Base-by-base conservation (phyloP, 1,140 invertebrate species). In the Apis laboriosa region DNA sequence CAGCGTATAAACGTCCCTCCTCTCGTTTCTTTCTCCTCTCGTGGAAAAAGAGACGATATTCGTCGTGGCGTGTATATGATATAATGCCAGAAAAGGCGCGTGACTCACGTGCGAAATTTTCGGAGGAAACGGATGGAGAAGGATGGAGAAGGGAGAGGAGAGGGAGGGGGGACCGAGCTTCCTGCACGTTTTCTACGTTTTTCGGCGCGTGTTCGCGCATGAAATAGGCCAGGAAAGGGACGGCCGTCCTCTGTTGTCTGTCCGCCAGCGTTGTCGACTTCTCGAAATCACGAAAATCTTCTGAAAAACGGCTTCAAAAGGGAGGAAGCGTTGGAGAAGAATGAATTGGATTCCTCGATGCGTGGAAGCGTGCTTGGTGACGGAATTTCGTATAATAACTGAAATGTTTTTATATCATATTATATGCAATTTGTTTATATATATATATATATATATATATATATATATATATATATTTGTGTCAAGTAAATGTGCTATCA, bases 91-190 rank as follows among this genome's bases (percentile, higher is more conserved):
- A 79, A 81, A 86, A 75, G 87, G 85, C 90, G 90, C 90, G 88
- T 92, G 91, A 86, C 91, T 90, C 90, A 91, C 91, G 91, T 91
- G 91, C 90, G 85, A 90, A 92, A 92, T 43, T 91, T 91, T 83
- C 19, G 70, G 70, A 85, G 66, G 88, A 92, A 90, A 90, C 88
- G 84, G 84, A 90, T 80, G 75, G 51, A 63, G 77, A 79, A 2
- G 84, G 84, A 90, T 80, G 75, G 51, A 63, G 77, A 79, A 2
- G 34, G 5, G 34, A 34, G 34, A 2, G 34, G 2, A 3, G 2
- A n/a, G 34, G 2, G 34, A 34, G 34, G 34, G 0, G 34, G 5
- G 4, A 3, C 28, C 77, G 83, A 87, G 73, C 84, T 84, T 87
- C 87, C 80, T 86, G 86, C 87, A 86, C 87, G 88, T 63, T 66